Evolutionary conservation across 1,140 invertebrate species (phyloP).

Genomic region (Bombus haemorrhoidalis): DNA sequence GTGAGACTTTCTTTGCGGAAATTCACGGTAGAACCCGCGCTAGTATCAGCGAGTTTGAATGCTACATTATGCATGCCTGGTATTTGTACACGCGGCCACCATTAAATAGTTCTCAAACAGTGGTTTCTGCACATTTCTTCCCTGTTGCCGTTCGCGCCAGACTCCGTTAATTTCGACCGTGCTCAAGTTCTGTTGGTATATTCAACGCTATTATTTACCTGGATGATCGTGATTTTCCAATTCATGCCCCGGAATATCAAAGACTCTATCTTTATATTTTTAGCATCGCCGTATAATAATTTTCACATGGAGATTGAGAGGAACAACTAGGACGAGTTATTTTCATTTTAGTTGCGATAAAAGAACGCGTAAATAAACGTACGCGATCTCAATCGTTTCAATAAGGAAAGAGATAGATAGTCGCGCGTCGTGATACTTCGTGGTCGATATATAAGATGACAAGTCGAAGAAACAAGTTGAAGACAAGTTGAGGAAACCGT

Average conservation of each 20-base stretch:
- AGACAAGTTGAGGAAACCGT: not conserved
- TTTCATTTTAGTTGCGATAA: not conserved
- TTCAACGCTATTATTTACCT: slow-evolving; percentile 8
- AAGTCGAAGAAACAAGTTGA: not conserved
- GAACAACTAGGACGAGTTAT: not conserved
- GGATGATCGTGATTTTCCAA: not conserved
- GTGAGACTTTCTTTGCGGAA: not conserved
- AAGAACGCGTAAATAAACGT: not conserved
- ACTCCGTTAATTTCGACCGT: not conserved
- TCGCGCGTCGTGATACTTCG: no score
- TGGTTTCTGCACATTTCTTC: not conserved
- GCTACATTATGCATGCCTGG: slow-evolving; percentile 5
- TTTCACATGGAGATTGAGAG: no score
- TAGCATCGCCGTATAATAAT: not conserved
- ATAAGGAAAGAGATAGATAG: not conserved
- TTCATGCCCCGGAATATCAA: not conserved
- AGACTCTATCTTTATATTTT: not conserved
- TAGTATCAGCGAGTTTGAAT: slow-evolving; percentile 33
- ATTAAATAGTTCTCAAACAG: slow-evolving; percentile 39
- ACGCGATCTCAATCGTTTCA: no score
- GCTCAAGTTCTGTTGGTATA: not conserved
- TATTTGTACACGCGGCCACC: not conserved
- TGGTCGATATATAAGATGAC: not conserved
- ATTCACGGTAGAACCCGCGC: not conserved
- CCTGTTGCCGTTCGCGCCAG: not conserved